These are phyloP conservation scores for Pongo pygmaeus DNA, from an alignment of 2,113 vertebrate genomes.

Conservation along the genomic window DNA sequence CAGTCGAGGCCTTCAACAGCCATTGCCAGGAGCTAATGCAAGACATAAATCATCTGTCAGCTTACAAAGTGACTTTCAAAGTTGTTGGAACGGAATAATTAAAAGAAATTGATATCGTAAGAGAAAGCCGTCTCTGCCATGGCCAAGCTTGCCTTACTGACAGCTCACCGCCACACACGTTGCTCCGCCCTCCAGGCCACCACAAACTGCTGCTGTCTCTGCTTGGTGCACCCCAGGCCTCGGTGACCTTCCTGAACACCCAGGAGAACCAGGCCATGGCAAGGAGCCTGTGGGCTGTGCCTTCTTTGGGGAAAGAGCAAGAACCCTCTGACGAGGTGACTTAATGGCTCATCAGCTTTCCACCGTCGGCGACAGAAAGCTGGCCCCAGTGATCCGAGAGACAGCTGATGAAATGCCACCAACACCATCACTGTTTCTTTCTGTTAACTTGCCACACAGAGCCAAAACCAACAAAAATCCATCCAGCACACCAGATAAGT, in stretches of 20 bases:
- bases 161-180: conserved; percentile 76
- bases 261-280: conserved; percentile 77
- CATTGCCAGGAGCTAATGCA: background rate
- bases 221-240: conserved; percentile 80
- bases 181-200: conserved; percentile 81
- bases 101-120: background rate
- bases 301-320: conserved; percentile 68
- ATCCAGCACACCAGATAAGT: fast-evolving
- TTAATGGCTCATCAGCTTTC: background rate
- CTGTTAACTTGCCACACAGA: no score
- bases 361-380: background rate
- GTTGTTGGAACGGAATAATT: conserved; percentile 13
- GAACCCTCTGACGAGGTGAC: no score
- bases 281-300: conserved; percentile 75
- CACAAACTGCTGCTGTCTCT: conserved; percentile 80
- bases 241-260: conserved; percentile 77
- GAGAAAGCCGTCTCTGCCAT: background rate
- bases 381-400: fast-evolving
- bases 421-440: fast-evolving
- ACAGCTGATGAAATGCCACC: fast-evolving
- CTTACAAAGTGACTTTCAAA: background rate
- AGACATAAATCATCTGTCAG: background rate
- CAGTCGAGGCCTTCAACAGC: background rate
- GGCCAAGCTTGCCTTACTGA: conserved; percentile 79
- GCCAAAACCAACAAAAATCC: background rate